Base-by-base conservation (phyloP, 2,797 vertebrate genomes). In the Octomys mimax region DNA sequence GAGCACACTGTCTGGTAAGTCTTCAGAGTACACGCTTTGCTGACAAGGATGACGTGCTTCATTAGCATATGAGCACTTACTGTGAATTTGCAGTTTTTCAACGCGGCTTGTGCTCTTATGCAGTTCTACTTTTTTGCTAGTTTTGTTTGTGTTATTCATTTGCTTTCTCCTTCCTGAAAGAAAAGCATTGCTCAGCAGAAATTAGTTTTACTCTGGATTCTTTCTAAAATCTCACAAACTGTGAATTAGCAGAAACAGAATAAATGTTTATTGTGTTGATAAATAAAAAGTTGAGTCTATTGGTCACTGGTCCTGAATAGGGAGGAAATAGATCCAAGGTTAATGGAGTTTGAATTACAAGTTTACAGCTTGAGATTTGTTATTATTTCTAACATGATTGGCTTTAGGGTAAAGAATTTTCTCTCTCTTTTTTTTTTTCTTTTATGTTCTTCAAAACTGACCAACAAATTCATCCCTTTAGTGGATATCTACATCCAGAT, bases 151-250 rank as follows among this genome's bases (percentile, higher is more conserved):
- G 42, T 79, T 96, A 64, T 92, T 73, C 87, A 61, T 16, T 89
- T 94, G n/a, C 11, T n/a, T 79, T 57, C 64, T 21, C 80, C 19
- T 31, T 31, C 42, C 64, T 71, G n/a, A 96, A 95, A 90, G 42
- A 87, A 95, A 91, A 94, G 22, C 46, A 94, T 95, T 93, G 33
- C 71, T 87, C 87, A 93, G 36, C 87, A 93, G 73, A 96, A 80
- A 78, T 73, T 93, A 81, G 36, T 88, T 93, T 96, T 93, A 94
- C 84, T 39, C 62, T 87, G 59, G 33, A 18, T 82, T 59, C 19
- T 57, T 24, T 87, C 87, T 88, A 92, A 80, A 91, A 46, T 26
- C 59, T 92, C 73, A 68, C 94, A 95, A 90, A 87, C 14, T 62
- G 10, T 84, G 70, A 95, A 93, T 86, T 90, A 62, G 84, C 57